Base-by-base conservation (phyloP, 2,888 invertebrate species). In the Neocrepidodera transversa region DNA sequence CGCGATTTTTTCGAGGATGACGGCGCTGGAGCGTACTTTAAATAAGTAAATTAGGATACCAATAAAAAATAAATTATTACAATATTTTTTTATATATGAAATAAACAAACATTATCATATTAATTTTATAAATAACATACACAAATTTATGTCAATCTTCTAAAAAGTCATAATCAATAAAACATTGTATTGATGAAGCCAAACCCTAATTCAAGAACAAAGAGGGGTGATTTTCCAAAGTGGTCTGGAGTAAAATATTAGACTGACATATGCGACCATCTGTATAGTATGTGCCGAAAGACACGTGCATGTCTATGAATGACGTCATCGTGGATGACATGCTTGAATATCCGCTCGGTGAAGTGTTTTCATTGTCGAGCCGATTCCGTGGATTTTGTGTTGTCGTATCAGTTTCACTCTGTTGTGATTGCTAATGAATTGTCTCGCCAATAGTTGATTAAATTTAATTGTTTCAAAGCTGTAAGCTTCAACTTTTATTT, bases 221-320 rank as follows among this genome's bases (percentile, higher is more conserved):
- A 13, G 17, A 38, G 26, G 53, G 53, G 20, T 20, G 53, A 54
- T 45, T 54, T 45, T 20, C 32, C 13, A 26, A 26, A 38, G 40
- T 8, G 17, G 16, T 17, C 32, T 16, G 23, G 57, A 45, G 50
- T 53, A 49, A 59, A 65, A 65, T 58, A 62, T 63, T 54, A 54
- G 53, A 54, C 45, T 40, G 63, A 56, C 62, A 63, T 63, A 60
- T 65, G 63, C 28, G 63, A 58, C 65, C 65, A 65, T 65, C 60
- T 65, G 65, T 63, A 59, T 49, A 59, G 35, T 63, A 35, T 56
- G 35, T 52, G 60, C 35, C 32, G 36, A 52, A 43, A 23, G 65
- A 56, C 64, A 65, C 64, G 64, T 65, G 64, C 54, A 55, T 28
- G 35, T 35, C 17, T 56, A 11, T 32, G 52, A 32, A 60, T 65